Percentiles rank a stretch among this genome's conserved stretches.
Conservation (phyloP, 2,113 vertebrate genomes). For the Azemiops feae region DNA sequence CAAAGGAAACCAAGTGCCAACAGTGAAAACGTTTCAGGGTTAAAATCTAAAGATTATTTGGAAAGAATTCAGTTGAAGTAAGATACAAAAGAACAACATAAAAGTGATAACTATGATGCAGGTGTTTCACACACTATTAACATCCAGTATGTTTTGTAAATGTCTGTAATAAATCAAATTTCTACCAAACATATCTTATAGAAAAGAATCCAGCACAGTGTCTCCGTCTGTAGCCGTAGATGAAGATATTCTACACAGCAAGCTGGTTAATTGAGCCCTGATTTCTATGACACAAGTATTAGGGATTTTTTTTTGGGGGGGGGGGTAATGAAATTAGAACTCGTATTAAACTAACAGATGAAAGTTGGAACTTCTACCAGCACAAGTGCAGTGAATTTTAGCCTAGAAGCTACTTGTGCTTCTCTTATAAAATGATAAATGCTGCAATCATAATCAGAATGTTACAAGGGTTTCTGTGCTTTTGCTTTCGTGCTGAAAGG, state of each 20-base stretch:
- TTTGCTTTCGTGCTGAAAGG: constrained; percentile 64
- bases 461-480: constrained; percentile 51
- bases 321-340: constrained; percentile 1
- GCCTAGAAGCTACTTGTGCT: constrained; percentile 35
- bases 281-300: neutral
- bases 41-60: neutral
- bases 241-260: neutral
- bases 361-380: constrained; percentile 30
- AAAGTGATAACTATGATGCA: neutral
- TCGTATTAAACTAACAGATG: constrained; percentile 27
- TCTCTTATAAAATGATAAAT: constrained; percentile 63
- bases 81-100: neutral
- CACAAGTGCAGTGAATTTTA: constrained; percentile 41
- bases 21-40: neutral
- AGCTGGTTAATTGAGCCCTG: neutral
- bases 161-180: neutral
- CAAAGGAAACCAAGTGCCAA: neutral
- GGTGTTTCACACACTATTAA: neutral
- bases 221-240: neutral
- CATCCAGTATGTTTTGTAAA: neutral
- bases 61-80: neutral
- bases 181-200: neutral
- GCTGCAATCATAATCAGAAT: constrained; percentile 49
- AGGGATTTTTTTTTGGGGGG: no score
- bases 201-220: neutral